phyloP scores from a whole-genome alignment of 2,888 invertebrate genomes.

The Mycogona germanica region DNA sequence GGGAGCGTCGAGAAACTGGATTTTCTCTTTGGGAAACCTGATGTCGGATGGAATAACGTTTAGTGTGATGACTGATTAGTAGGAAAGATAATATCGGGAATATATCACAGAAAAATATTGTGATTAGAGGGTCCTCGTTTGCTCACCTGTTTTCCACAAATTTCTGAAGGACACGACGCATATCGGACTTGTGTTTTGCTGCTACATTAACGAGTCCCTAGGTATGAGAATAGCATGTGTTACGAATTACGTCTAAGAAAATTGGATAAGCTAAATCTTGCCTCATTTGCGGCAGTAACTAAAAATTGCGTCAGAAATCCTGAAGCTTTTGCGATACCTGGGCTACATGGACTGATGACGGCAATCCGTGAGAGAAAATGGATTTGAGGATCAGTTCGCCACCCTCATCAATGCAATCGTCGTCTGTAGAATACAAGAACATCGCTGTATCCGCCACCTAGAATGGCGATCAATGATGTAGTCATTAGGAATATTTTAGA shows the following conservation, averaged over 20 bases:
- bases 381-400: constrained; percentile 64
- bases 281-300: no score
- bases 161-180: constrained; percentile 42
- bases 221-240: background rate
- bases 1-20: constrained; percentile 57
- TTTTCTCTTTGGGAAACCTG: constrained; percentile 60
- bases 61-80: no score
- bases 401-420: constrained; percentile 54
- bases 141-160: background rate
- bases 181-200: constrained; percentile 25
- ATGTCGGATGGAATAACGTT: no score
- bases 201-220: constrained; percentile 52
- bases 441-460: background rate
- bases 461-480: background rate
- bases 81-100: no score
- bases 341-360: constrained; percentile 57
- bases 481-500: background rate
- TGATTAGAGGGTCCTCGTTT: background rate
- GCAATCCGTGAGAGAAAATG: constrained; percentile 67
- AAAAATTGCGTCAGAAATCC: no score
- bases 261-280: no score
- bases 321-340: no score
- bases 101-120: no score
- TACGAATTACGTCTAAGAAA: constrained; percentile 6
- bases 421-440: constrained; percentile 26